Evolutionary conservation across 2,888 invertebrate species (phyloP), one percentile per base, ranked within the genome.

Genomic region (Hyles lineata): DNA sequence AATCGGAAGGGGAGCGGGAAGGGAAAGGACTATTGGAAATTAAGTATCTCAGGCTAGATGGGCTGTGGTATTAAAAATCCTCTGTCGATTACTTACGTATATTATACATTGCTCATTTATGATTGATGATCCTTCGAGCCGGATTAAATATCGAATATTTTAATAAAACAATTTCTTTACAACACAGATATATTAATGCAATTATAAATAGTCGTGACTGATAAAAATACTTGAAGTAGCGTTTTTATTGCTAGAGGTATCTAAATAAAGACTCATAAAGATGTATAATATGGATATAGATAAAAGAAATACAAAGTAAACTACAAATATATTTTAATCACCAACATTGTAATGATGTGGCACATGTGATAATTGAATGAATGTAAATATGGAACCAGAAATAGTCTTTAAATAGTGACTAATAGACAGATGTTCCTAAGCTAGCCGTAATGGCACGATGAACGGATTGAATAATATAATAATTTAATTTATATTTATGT

Each of bases 151-250:
- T 55, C 19, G 17, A n/a, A n/a, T 55, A n/a, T 55, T 55, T 55
- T n/a, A 55, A 55, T 19, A 55, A 6, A 6, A 55, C 55, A 55
- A 55, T 15, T 55, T 55, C n/a, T 55, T 55, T 6, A 55, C 55
- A 17, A 19, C 19, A 55, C 17, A 55, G 55, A 55, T 55, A 52
- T n/a, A 55, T n/a, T 15, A n/a, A 15, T 6, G 55, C 55, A 19
- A 55, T 55, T 55, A 17, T n/a, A 55, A 55, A n/a, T 55, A 55
- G 55, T 55, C 55, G 55, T 55, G 55, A 55, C 55, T 55, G 55
- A 55, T 55, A 55, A 55, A 55, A 55, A 55, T 55, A 55, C 55
- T 6, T n/a, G 55, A 55, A 55, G n/a, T 55, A n/a, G 55, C n/a
- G 7, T 55, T 55, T 55, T 55, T 55, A 55, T 55, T n/a, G n/a